phyloP scores from a whole-genome alignment of 2,888 invertebrate genomes.

The Lasioglossum calceatum region DNA sequence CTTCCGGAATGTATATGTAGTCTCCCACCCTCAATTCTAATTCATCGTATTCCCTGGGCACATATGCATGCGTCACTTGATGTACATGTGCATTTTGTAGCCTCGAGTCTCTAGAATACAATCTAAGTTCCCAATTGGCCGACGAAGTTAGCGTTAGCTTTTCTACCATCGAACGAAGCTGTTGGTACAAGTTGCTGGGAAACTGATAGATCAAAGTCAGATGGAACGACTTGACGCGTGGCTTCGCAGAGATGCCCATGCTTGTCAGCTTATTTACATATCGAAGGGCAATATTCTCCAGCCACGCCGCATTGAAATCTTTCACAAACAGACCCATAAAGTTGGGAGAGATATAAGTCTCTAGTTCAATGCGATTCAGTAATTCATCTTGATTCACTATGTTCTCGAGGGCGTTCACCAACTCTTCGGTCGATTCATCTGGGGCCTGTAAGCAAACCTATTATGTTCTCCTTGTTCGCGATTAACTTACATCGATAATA shows the following conservation, averaged over 20 bases:
- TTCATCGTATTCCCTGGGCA: constrained; percentile 92
- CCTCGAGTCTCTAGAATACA: constrained; percentile 94
- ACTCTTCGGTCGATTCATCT: constrained; percentile 89
- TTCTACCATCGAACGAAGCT: constrained; percentile 90
- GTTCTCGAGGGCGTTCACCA: constrained; percentile 90
- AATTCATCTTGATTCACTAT: constrained; percentile 90
- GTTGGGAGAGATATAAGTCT: constrained; percentile 94
- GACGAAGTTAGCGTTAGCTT: constrained; percentile 87
- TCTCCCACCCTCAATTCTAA: constrained; percentile 94
- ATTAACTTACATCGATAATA: constrained; percentile 6
- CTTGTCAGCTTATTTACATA: constrained; percentile 93
- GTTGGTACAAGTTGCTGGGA: constrained; percentile 89
- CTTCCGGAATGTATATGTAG: constrained; percentile 92
- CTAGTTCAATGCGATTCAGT: constrained; percentile 87
- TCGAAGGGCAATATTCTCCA: constrained; percentile 91
- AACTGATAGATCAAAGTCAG: constrained; percentile 96
- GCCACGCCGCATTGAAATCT: constrained; percentile 92
- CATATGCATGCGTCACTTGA: constrained; percentile 92
- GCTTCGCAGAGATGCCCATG: constrained; percentile 90
- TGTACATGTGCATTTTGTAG: constrained; percentile 89
- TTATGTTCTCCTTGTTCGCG: neutral
- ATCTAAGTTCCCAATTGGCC: constrained; percentile 92
- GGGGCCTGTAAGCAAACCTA: constrained; percentile 86
- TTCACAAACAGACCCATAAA: constrained; percentile 96
- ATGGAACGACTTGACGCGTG: constrained; percentile 94